Evolutionary conservation across 2,113 vertebrate species (phyloP), one percentile per base, ranked within the genome.

Genomic region (Lepus timidus): DNA sequence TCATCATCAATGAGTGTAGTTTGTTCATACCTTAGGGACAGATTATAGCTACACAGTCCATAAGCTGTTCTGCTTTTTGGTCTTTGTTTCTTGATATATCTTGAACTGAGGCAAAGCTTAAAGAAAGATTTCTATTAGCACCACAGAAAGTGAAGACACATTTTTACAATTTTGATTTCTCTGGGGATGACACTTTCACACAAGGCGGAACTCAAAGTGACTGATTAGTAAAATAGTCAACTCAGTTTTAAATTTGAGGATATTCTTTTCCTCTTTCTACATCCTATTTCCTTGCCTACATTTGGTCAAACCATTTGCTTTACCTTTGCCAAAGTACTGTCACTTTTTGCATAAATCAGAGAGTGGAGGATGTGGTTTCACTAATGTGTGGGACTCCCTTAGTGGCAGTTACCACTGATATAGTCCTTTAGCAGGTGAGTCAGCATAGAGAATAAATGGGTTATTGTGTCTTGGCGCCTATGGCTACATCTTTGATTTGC

Each of bases 401-500:
- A 9, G 20, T 89, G 80, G 81, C 80, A 75, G 33, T 49, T 68
- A n/a, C 49, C 11, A 49, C 14, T 27, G 62, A 93, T 25, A 29
- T 16, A 81, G 83, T 55, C 62, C 14, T 70, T 71, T 62, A 23
- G 83, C 71, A 89, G 9, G 27, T 92, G 87, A 87, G 27, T 90
- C 76, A 73, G 81, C 51, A 2, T 55, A 39, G 90, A 82, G 33
- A 85, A 96, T 79, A 96, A 95, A 65, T 90, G 39, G 65, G 78
- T 84, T 78, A 68, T 44, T 96, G 52, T 93, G 36, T 75, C 76
- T 94, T 90, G 80, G 52, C 80, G 90, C 12, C 67, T 7, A 78
- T 6, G 17, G 13, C 52, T 73, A 4, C 1, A 67, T 88, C 65
- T 36, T 73, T 90, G 78, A 85, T 33, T 36, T 87, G 88, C 67